phyloP scores from a whole-genome alignment of 2,888 invertebrate genomes.

The Lysandra coridon region DNA sequence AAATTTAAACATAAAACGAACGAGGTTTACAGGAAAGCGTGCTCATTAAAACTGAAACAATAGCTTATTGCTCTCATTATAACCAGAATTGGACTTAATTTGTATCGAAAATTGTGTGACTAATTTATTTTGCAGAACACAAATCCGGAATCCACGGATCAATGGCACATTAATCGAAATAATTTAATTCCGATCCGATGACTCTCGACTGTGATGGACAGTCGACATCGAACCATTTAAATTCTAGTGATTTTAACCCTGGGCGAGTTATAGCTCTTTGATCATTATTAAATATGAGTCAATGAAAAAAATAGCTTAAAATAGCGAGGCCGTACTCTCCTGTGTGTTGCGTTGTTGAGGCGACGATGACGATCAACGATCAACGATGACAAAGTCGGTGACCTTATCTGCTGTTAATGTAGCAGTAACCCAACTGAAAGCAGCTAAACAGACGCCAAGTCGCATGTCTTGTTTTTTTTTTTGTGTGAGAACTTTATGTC shows the following conservation, averaged over 20 bases:
- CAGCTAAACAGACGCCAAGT: too few relatives aligned
- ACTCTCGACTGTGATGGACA: constrained; percentile 6
- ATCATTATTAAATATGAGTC: neutral
- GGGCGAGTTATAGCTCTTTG: neutral
- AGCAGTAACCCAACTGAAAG: too few relatives aligned
- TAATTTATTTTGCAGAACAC: constrained; percentile 21
- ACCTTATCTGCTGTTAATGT: too few relatives aligned
- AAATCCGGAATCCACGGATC: constrained; percentile 28
- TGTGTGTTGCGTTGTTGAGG: too few relatives aligned
- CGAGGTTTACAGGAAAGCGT: neutral
- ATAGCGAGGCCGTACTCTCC: too few relatives aligned
- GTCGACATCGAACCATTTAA: neutral
- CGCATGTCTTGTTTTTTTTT: too few relatives aligned
- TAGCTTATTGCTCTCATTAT: constrained; percentile 9
- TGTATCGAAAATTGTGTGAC: constrained; percentile 29
- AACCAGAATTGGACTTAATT: neutral
- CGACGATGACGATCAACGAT: too few relatives aligned
- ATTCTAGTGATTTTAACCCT: neutral
- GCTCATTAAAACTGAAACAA: constrained; percentile 14
- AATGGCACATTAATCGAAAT: constrained; percentile 28
- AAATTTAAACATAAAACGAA: neutral
- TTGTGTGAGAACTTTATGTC: too few relatives aligned
- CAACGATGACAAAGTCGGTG: too few relatives aligned
- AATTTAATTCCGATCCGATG: constrained; percentile 25
- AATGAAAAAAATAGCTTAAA: neutral